phyloP scores from a whole-genome alignment of 2,888 invertebrate species.

The Crepidodera aurea region DNA sequence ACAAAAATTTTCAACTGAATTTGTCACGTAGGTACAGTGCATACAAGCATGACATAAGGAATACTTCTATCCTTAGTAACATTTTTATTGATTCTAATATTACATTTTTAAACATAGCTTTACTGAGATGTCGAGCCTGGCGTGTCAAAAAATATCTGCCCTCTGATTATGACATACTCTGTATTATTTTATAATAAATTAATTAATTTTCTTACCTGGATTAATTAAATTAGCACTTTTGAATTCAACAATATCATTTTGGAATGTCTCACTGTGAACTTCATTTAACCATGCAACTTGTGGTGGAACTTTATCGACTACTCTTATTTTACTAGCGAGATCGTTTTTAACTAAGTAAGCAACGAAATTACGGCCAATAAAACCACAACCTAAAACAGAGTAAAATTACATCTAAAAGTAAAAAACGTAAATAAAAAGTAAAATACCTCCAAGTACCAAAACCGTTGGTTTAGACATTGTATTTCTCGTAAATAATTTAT shows the following conservation, averaged over 20 bases:
- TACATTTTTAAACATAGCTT: too few species aligned
- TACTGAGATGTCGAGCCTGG: too few species aligned
- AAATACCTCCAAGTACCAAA: conserved; percentile 50
- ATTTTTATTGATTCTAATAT: too few species aligned
- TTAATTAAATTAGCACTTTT: conserved; percentile 92
- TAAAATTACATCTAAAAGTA: not conserved
- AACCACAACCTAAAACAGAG: conserved; percentile 80
- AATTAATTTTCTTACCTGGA: too few species aligned
- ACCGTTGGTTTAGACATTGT: conserved; percentile 52
- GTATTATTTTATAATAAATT: too few species aligned
- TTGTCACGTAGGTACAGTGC: too few species aligned
- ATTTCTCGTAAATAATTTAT: conserved; percentile 1
- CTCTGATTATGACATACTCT: too few species aligned
- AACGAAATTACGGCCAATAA: conserved; percentile 89
- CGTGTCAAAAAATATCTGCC: too few species aligned
- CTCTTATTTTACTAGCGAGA: conserved; percentile 76
- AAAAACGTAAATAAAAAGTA: conserved; percentile 38
- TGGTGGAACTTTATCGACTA: conserved; percentile 93
- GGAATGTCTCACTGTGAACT: conserved; percentile 74
- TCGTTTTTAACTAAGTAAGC: conserved; percentile 81
- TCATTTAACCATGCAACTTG: conserved; percentile 90
- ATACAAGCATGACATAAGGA: too few species aligned
- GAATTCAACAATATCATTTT: conserved; percentile 80
- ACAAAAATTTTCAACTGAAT: too few species aligned
- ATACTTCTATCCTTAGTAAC: too few species aligned